Evolutionary conservation across 2,797 vertebrate species (phyloP).

Genomic region (Coregonus sp.): DNA sequence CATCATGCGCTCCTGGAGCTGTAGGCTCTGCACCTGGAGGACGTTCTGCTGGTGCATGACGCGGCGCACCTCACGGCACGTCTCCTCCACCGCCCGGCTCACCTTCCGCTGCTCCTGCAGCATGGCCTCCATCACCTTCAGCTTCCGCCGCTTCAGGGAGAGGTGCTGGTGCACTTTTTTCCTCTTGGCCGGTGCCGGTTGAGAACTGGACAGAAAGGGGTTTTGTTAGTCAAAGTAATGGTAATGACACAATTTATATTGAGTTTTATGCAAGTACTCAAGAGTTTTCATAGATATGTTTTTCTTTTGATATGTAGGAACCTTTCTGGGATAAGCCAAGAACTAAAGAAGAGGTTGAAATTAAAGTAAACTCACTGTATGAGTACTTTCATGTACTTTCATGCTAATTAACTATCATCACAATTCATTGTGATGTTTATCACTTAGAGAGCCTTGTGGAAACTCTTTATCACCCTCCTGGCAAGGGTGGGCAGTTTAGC

Average conservation of each 20-base stretch:
- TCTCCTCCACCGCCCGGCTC: conserved; percentile 90
- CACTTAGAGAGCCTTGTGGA: too few relatives aligned
- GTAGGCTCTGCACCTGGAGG: conserved; percentile 93
- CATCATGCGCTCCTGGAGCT: conserved; percentile 98
- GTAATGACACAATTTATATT: conserved; percentile 31
- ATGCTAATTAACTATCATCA: too few relatives aligned
- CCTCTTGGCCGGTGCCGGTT: background rate
- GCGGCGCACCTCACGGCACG: conserved; percentile 89
- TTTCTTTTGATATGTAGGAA: too few relatives aligned
- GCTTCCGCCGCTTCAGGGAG: conserved; percentile 83
- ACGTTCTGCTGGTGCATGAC: conserved; percentile 95
- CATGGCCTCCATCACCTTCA: conserved; percentile 92
- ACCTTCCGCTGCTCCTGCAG: conserved; percentile 89
- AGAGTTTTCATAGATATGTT: too few relatives aligned
- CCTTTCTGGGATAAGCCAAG: too few relatives aligned
- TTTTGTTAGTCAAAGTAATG: background rate
- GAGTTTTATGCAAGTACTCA: background rate
- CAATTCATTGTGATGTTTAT: too few relatives aligned
- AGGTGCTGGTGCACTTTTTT: conserved; percentile 52
- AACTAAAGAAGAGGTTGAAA: too few relatives aligned
- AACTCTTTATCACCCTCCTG: background rate
- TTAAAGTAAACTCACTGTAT: too few relatives aligned
- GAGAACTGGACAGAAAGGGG: background rate
- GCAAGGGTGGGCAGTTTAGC: background rate
- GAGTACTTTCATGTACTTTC: too few relatives aligned